Evolutionary conservation across 2,113 vertebrate species (phyloP).

Genomic region (Phoxinus phoxinus): DNA sequence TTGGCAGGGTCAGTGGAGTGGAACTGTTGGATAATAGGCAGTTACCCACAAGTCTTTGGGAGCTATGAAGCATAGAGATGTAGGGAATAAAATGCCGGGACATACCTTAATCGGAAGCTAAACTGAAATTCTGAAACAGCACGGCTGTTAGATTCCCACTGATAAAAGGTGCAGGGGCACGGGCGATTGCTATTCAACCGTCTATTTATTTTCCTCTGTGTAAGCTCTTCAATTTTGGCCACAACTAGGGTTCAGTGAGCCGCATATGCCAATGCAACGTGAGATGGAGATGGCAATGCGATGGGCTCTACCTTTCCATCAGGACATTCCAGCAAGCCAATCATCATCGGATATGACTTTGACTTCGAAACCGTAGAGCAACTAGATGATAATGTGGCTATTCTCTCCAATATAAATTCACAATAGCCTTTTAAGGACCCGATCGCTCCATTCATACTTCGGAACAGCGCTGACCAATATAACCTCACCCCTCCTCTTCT

Average conservation of each 20-base stretch:
- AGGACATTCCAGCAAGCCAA: constrained; percentile 74
- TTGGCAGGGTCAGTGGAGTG: constrained; percentile 99
- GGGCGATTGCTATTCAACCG: constrained; percentile 80
- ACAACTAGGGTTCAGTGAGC: constrained; percentile 80
- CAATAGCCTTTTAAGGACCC: constrained; percentile 76
- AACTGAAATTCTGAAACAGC: constrained; percentile 83
- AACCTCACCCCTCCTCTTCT: constrained; percentile 71
- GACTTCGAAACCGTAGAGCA: constrained; percentile 73
- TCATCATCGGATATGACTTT: constrained; percentile 80
- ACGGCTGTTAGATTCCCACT: constrained; percentile 84
- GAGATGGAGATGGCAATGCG: constrained; percentile 78
- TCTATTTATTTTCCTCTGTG: constrained; percentile 82
- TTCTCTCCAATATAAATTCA: constrained; percentile 75
- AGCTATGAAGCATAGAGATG: constrained; percentile 96
- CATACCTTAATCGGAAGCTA: constrained; percentile 96
- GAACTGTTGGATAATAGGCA: constrained; percentile 99
- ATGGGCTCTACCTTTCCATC: constrained; percentile 76
- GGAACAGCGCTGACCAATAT: constrained; percentile 69
- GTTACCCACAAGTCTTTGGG: constrained; percentile 98
- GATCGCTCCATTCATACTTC: constrained; percentile 76
- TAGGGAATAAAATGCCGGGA: constrained; percentile 96
- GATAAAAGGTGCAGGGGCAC: constrained; percentile 80
- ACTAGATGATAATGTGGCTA: constrained; percentile 76
- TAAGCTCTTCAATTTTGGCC: constrained; percentile 83
- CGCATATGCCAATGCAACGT: constrained; percentile 79